Base-by-base conservation (phyloP, 2,797 vertebrate species). In the Alca torda region DNA sequence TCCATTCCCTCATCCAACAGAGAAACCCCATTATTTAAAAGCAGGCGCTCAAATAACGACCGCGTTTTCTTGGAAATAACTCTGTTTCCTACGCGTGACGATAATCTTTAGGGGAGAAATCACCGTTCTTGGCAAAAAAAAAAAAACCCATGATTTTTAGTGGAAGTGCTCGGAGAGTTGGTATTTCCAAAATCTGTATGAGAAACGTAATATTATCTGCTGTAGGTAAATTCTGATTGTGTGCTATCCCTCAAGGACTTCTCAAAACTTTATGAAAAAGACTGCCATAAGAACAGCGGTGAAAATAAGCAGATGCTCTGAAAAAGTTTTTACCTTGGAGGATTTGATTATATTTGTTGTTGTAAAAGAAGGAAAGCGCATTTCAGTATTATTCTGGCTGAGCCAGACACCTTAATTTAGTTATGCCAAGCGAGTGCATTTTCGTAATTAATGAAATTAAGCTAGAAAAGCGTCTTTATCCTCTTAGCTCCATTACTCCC, bases 381-480 rank as follows among this genome's bases (percentile, higher is more conserved):
- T 90, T 86, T 92, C 82, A 76, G 18, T 13, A 9, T 86, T 51
- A 45, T 70, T 73, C 74, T 65, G 54, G 39, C 51, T 43, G 26
- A 69, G 46, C 65, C 79, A 93, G 92, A 84, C 50, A 78, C 54
- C 35, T 76, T 92, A 72, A 94, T 87, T 86, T 84, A 79, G 39
- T 89, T 93, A 88, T 14, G 54, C 45, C 69, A 86, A 92, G 59
- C 16, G 48, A 95, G 11, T 64, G 59, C 31, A 54, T 92, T 96
- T 87, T 84, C 90, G 73, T 95, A 92, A 90, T 88, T 81, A 81
- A 90, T 61, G 84, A 77, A 85, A 86, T 9, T 31, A 35, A 77
- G 45, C 61, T 78, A 45, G 81, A 90, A 93, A 91, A 85, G 73
- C 65, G 87, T 54, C 46, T 85, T 84, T 64, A 82, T 82, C 45